These are phyloP conservation scores for Pristionchus arcanus DNA, from an alignment of 2,888 invertebrate species.

Conservation along the genomic window DNA sequence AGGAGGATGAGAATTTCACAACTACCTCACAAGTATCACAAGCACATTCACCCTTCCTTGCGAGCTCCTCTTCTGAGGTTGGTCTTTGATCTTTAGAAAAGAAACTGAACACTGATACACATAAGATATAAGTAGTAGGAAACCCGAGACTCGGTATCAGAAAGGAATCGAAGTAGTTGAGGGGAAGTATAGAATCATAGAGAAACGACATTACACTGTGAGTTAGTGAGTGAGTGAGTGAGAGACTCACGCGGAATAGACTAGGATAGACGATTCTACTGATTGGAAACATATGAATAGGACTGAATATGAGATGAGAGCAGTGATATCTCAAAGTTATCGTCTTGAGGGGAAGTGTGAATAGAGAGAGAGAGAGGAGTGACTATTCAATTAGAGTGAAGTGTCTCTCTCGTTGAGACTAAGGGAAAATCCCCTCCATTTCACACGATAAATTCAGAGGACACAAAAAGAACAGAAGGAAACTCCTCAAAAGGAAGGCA, in stretches of 20 bases:
- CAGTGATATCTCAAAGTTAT: not conserved
- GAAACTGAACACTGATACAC: not conserved
- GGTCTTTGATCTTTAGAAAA: constrained; percentile 18
- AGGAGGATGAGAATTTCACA: constrained; percentile 58
- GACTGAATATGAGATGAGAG: not conserved
- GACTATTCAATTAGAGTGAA: constrained; percentile 51
- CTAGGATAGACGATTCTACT: not conserved
- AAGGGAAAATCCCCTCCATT: constrained; percentile 16
- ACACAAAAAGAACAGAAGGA: constrained; percentile 24
- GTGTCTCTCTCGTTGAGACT: constrained; percentile 3
- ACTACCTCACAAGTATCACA: constrained; percentile 57
- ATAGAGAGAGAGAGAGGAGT: constrained; percentile 1
- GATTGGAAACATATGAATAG: constrained; percentile 6
- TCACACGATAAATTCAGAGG: constrained; percentile 43
- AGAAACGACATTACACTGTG: constrained; percentile 26
- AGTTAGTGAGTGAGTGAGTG: not conserved
- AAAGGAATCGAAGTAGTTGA: constrained; percentile 18
- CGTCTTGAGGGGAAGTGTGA: not conserved
- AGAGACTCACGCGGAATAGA: constrained; percentile 8
- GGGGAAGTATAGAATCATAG: constrained; percentile 35
- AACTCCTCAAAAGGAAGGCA: not conserved
- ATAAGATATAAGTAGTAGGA: not conserved
- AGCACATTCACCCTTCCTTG: constrained; percentile 62
- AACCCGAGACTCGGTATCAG: not conserved
- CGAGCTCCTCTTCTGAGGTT: constrained; percentile 58